phyloP scores from a whole-genome alignment of 2,113 vertebrate genomes.

The cat (Felis catus) region DNA sequence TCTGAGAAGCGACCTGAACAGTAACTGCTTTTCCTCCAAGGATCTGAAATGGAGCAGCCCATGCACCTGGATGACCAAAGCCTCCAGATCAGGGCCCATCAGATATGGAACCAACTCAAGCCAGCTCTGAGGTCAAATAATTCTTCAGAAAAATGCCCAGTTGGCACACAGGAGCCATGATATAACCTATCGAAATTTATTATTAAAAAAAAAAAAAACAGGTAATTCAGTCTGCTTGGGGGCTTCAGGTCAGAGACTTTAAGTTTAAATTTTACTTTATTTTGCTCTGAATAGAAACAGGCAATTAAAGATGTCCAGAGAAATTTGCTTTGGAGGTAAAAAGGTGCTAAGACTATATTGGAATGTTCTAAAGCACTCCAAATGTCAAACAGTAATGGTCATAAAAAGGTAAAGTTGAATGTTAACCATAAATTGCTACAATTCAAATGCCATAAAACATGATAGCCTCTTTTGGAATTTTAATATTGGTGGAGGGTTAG shows the following conservation, averaged over 20 bases:
- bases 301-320: slow-evolving; percentile 56
- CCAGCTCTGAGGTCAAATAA: neutral
- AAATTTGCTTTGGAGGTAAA: slow-evolving; percentile 64
- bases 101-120: neutral
- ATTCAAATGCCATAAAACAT: slow-evolving; percentile 50
- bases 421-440: slow-evolving; percentile 51
- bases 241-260: neutral
- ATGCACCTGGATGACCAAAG: neutral
- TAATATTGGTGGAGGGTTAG: neutral
- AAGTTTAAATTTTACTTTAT: slow-evolving; percentile 46
- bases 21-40: neutral
- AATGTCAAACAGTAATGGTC: slow-evolving; percentile 48
- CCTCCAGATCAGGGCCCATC: neutral
- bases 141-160: neutral
- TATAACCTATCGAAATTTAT: neutral
- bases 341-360: slow-evolving; percentile 3
- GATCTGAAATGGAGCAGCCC: neutral
- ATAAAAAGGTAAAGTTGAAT: slow-evolving; percentile 48
- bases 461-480: neutral
- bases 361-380: slow-evolving; percentile 11
- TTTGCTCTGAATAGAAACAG: slow-evolving; percentile 52
- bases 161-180: neutral
- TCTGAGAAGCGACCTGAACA: neutral
- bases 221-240: neutral
- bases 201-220: neutral